Evolutionary conservation across 2,113 vertebrate genomes (phyloP).

Genomic region (Neoarius graeffei): DNA sequence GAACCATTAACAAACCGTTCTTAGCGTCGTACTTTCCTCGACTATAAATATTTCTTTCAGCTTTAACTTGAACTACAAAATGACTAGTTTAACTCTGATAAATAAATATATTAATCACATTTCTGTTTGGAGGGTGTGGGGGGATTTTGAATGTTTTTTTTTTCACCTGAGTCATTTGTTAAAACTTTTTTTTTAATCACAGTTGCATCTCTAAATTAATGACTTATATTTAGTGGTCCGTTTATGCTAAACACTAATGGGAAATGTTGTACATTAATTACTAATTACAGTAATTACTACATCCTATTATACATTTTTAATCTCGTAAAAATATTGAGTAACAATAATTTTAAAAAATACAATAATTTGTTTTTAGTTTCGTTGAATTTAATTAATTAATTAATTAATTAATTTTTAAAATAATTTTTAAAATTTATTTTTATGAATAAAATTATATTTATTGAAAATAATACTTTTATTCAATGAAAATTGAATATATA

Average conservation of each 20-base stretch:
- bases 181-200: not conserved
- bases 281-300: not conserved
- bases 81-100: not conserved
- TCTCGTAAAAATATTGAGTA: not conserved
- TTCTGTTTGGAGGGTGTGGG: not conserved
- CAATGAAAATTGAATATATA: no score
- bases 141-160: not conserved
- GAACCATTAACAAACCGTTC: not conserved
- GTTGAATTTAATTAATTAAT: no score
- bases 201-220: not conserved
- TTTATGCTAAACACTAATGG: not conserved
- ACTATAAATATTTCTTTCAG: not conserved
- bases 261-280: not conserved
- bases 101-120: not conserved
- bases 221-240: not conserved
- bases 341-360: no score
- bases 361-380: no score
- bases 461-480: no score
- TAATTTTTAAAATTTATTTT: no score
- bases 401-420: no score
- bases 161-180: not conserved
- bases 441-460: no score
- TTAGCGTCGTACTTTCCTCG: not conserved
- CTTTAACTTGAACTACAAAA: not conserved
- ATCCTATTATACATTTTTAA: not conserved